Conservation (phyloP, 2,888 invertebrate species). For the Ctenicera cuprea region DNA sequence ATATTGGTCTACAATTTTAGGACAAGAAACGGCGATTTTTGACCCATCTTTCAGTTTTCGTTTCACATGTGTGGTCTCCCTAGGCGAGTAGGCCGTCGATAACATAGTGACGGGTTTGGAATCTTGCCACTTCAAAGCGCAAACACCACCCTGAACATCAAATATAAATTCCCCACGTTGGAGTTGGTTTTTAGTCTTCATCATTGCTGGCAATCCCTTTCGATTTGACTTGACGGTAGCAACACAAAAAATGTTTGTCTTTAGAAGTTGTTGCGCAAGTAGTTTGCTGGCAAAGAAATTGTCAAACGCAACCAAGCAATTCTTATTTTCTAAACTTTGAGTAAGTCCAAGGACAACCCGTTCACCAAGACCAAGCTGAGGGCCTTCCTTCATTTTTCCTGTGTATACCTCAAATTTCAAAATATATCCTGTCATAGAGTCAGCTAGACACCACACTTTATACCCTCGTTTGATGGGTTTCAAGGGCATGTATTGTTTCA, state of each 20-base stretch:
- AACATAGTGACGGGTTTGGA: neutral
- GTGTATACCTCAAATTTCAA: neutral
- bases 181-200: neutral
- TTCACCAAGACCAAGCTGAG: too few relatives aligned
- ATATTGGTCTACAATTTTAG: neutral
- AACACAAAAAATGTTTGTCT: neutral
- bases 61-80: neutral
- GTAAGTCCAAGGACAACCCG: neutral
- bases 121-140: conserved; percentile 32
- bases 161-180: neutral
- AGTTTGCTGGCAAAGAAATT: neutral
- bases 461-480: neutral
- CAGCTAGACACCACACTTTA: conserved; percentile 5
- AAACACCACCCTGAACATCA: conserved; percentile 23
- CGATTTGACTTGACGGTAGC: neutral
- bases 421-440: neutral
- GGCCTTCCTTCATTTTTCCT: neutral
- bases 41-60: neutral
- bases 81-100: neutral
- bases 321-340: neutral
- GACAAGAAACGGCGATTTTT: neutral
- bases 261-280: neutral
- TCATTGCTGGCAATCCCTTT: neutral
- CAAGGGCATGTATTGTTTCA: neutral
- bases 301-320: neutral